Percentiles rank a stretch among this genome's conserved stretches.
Conservation (phyloP, 2,113 vertebrate species). For the Leuciscus idus region DNA sequence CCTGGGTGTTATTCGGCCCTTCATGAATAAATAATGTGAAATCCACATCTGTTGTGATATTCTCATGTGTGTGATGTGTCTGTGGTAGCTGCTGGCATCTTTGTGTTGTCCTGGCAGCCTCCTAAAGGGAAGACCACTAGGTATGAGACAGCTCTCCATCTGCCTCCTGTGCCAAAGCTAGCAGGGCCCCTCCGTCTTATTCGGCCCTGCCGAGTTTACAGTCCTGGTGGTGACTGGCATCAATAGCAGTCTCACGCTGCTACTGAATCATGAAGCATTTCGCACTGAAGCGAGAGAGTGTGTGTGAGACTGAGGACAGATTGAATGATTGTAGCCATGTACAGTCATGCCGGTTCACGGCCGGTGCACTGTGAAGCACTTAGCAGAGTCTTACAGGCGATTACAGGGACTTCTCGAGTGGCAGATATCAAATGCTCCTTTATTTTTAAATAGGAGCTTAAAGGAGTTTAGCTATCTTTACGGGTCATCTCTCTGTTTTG, state of each 20-base stretch:
- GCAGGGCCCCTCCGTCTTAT: constrained; percentile 17
- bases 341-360: constrained; percentile 2
- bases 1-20: background rate
- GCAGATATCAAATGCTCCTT: constrained; percentile 11
- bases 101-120: constrained; percentile 48
- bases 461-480: background rate
- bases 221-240: constrained; percentile 4
- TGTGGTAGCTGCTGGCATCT: constrained; percentile 44
- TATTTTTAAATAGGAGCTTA: constrained; percentile 5
- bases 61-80: background rate
- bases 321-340: background rate
- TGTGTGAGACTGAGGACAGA: background rate
- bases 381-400: background rate
- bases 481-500: background rate
- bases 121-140: constrained; percentile 39
- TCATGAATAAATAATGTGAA: constrained; percentile 20
- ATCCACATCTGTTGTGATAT: constrained; percentile 33
- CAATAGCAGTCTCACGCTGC: constrained; percentile 29
- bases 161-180: constrained; percentile 42
- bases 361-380: constrained; percentile 6
- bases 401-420: constrained; percentile 7
- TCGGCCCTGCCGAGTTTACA: constrained; percentile 31
- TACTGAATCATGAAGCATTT: constrained; percentile 31
- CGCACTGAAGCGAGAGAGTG: constrained; percentile 19
- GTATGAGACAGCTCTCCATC: constrained; percentile 53